Percentiles rank a stretch among this genome's conserved stretches.
Conservation (phyloP, 1,140 invertebrate genomes). For the Aradophagus sp. region DNA sequence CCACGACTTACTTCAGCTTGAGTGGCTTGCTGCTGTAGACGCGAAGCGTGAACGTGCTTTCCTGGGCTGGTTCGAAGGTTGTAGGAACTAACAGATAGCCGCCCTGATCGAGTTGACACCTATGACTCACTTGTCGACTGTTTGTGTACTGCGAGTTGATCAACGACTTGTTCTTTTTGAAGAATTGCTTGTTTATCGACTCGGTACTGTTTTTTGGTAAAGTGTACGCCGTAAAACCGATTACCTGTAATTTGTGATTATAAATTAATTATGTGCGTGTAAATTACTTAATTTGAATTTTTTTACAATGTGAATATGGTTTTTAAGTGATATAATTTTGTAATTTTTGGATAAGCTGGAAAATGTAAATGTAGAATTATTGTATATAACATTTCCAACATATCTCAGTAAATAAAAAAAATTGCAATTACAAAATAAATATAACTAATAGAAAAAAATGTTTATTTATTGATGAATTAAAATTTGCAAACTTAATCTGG, state of each 20-base stretch:
- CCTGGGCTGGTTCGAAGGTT: slow-evolving; percentile 92
- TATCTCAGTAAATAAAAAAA: too few species aligned
- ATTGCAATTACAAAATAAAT: too few species aligned
- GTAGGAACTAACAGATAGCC: slow-evolving; percentile 91
- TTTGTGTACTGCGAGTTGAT: slow-evolving; percentile 95
- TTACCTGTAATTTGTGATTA: slow-evolving; percentile 82
- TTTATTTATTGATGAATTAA: too few species aligned
- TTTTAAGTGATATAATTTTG: too few species aligned
- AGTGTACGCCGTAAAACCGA: slow-evolving; percentile 93
- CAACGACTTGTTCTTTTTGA: slow-evolving; percentile 90
- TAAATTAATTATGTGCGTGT: too few species aligned
- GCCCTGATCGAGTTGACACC: slow-evolving; percentile 88
- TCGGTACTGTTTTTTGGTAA: slow-evolving; percentile 82
- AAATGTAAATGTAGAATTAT: too few species aligned
- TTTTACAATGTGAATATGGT: too few species aligned
- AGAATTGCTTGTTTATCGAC: slow-evolving; percentile 83
- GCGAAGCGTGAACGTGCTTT: slow-evolving; percentile 88
- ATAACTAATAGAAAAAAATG: too few species aligned
- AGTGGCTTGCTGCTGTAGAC: slow-evolving; percentile 88
- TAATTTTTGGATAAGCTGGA: too few species aligned
- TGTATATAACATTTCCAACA: too few species aligned
- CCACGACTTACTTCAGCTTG: slow-evolving; percentile 82
- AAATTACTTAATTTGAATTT: too few species aligned
- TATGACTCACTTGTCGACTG: slow-evolving; percentile 87
- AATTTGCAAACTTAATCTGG: too few species aligned